Evolutionary conservation across 1,140 invertebrate genomes (phyloP).

Genomic region (Drosophila leontia): DNA sequence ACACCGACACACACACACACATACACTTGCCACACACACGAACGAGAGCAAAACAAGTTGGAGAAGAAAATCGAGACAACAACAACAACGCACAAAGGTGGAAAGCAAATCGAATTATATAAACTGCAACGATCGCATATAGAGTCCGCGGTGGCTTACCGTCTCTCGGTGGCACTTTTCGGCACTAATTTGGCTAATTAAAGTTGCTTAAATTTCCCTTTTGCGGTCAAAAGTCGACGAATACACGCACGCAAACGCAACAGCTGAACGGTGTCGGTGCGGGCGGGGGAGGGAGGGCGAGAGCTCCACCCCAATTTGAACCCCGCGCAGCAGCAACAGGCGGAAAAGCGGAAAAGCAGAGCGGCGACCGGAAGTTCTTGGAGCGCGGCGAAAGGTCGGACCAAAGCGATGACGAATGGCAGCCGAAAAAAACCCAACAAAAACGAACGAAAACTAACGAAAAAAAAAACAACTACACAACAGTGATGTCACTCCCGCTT

Average conservation of each 20-base stretch:
- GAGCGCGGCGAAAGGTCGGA: conserved; percentile 12
- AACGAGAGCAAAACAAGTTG: conserved; percentile 59
- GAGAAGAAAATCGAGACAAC: conserved; percentile 37
- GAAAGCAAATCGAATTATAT: conserved; percentile 50
- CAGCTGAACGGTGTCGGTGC: conserved; percentile 59
- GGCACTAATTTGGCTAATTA: conserved; percentile 21
- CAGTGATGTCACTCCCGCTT: no score
- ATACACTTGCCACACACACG: neutral
- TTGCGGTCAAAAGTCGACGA: conserved; percentile 21
- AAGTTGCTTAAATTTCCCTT: conserved; percentile 12
- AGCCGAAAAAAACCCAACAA: conserved; percentile 43
- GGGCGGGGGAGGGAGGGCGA: conserved; percentile 19
- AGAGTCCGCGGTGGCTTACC: conserved; percentile 25
- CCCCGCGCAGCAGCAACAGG: conserved; percentile 44
- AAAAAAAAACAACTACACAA: conserved; percentile 44
- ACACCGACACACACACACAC: conserved; percentile 3
- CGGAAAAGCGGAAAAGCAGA: conserved; percentile 45
- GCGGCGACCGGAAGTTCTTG: conserved; percentile 27
- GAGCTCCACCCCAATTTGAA: conserved; percentile 67
- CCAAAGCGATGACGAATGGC: conserved; percentile 42
- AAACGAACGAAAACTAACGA: conserved; percentile 44
- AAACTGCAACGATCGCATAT: conserved; percentile 41
- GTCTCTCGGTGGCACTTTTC: conserved; percentile 18
- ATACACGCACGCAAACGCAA: conserved; percentile 54
- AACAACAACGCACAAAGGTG: conserved; percentile 38